Conservation (phyloP, 1,140 invertebrate species). For the Cydia splendana region DNA sequence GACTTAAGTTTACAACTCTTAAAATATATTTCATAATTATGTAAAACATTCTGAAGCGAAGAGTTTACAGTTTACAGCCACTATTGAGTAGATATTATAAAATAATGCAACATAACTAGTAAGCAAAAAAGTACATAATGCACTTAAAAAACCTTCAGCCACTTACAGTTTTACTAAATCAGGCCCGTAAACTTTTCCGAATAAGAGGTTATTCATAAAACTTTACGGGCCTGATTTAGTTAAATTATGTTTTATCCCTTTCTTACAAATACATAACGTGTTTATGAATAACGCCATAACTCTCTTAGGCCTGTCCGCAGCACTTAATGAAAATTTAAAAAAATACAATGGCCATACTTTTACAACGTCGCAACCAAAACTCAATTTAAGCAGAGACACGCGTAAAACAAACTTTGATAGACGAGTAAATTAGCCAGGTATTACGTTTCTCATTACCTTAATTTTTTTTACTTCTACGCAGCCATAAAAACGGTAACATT, state of each 20-base stretch:
- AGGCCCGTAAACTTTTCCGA: too few species aligned
- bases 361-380: background rate
- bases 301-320: background rate
- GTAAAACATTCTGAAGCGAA: too few species aligned
- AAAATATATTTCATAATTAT: too few species aligned
- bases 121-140: too few species aligned
- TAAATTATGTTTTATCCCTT: too few species aligned
- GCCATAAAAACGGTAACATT: conserved; percentile 38
- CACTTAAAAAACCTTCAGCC: background rate
- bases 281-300: background rate
- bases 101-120: too few species aligned
- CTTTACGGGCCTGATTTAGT: too few species aligned
- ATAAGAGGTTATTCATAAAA: too few species aligned
- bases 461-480: conserved; percentile 23
- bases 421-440: conserved; percentile 31
- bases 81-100: too few species aligned
- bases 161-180: background rate
- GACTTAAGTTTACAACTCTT: too few species aligned
- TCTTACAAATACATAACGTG: too few species aligned
- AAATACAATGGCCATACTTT: background rate
- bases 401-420: conserved; percentile 27
- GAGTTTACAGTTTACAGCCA: too few species aligned
- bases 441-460: conserved; percentile 32
- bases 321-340: background rate
- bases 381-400: conserved; percentile 31